phyloP scores from a whole-genome alignment of 2,888 invertebrate species.

The Aplocera efformata region DNA sequence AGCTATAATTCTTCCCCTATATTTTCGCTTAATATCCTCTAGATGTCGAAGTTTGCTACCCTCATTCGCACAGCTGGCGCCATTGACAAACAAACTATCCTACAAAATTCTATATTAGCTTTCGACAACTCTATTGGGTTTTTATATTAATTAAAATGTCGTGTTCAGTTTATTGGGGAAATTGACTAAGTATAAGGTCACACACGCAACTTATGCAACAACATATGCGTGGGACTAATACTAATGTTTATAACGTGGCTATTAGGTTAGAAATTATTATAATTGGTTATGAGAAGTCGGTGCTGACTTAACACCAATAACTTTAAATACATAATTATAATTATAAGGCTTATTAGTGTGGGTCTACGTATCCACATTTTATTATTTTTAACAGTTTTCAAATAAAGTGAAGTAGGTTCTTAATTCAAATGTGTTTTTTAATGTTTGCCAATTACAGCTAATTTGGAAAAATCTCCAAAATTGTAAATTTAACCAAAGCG shows the following conservation, averaged over 20 bases:
- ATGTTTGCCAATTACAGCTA: too few relatives aligned
- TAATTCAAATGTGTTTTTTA: too few relatives aligned
- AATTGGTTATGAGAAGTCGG: slow-evolving; percentile 13
- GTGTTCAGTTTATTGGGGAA: slow-evolving; percentile 24
- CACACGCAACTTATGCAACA: slow-evolving; percentile 11
- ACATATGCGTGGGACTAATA: slow-evolving; percentile 25
- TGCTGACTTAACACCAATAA: neutral
- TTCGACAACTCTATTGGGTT: slow-evolving; percentile 41
- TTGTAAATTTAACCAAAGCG: too few relatives aligned
- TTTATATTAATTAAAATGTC: slow-evolving; percentile 46
- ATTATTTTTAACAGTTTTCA: too few relatives aligned
- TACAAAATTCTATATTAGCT: slow-evolving; percentile 40
- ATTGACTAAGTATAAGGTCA: slow-evolving; percentile 15
- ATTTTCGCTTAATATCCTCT: too few relatives aligned
- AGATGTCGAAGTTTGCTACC: slow-evolving; percentile 26
- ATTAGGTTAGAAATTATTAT: slow-evolving; percentile 18
- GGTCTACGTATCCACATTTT: too few relatives aligned
- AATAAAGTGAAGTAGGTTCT: too few relatives aligned
- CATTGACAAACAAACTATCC: slow-evolving; percentile 50
- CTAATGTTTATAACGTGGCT: slow-evolving; percentile 18
- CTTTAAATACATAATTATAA: neutral
- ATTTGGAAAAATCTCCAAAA: too few relatives aligned
- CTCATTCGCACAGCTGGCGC: slow-evolving; percentile 57
- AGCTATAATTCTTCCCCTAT: too few relatives aligned
- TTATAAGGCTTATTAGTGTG: too few relatives aligned